Evolutionary conservation across 2,113 vertebrate species (phyloP).

Genomic region (Indicator indicator): DNA sequence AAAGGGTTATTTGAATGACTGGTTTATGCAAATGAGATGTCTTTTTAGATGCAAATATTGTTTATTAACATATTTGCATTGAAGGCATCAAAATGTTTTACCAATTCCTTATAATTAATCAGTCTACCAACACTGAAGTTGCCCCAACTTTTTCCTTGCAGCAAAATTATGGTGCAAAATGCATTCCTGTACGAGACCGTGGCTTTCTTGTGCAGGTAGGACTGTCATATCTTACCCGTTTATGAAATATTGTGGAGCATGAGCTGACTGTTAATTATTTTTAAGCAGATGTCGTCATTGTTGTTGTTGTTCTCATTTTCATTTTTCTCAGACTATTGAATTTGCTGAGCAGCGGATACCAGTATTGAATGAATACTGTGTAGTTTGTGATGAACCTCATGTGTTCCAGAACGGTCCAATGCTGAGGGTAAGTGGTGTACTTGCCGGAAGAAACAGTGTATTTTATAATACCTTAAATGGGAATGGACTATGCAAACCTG

Average conservation of each 20-base stretch:
- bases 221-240: neutral
- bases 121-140: neutral
- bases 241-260: neutral
- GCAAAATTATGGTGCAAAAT: slow-evolving; percentile 87
- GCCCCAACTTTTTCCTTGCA: slow-evolving; percentile 67
- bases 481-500: neutral
- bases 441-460: neutral
- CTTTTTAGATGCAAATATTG: neutral
- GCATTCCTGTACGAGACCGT: slow-evolving; percentile 81
- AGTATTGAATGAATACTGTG: slow-evolving; percentile 90
- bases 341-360: slow-evolving; percentile 91
- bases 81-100: neutral
- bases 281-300: slow-evolving; percentile 11
- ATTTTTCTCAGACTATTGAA: slow-evolving; percentile 84
- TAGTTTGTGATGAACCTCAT: slow-evolving; percentile 91
- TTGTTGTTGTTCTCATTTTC: slow-evolving; percentile 29
- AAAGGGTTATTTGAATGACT: neutral
- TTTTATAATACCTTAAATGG: neutral
- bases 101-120: neutral
- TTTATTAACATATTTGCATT: neutral
- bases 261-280: slow-evolving; percentile 23
- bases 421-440: slow-evolving; percentile 83
- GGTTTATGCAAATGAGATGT: neutral
- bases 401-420: slow-evolving; percentile 93
- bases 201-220: slow-evolving; percentile 90